Evolutionary conservation across 2,113 vertebrate species (phyloP), one percentile per base, ranked within the genome.

Genomic region (Solenodon paradoxus): DNA sequence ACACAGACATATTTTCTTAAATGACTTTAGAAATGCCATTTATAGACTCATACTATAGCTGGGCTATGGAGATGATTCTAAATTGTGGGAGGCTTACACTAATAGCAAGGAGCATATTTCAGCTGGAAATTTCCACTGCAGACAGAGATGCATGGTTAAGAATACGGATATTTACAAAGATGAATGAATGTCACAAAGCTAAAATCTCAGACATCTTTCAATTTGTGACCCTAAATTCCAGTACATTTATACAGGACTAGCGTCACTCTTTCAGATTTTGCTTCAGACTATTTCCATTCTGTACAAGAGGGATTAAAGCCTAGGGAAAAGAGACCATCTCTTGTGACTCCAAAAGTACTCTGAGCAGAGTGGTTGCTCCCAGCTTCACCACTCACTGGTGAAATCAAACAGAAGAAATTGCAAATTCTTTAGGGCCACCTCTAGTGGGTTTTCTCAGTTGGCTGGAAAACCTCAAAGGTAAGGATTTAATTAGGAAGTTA

Each of bases 401-500:
- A 94, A 96, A 87, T 92, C 84, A 92, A 90, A 93, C 53, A 95
- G 97, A 64, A 88, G 79, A 59, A 80, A 94, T 17, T 77, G 47
- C 57, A 91, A 66, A 97, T 96, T 95, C 88, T 17, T 96, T 87
- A 68, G 53, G 57, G 71, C 78, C 78, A 78, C 72, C 90, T 92
- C 87, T 94, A 91, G 88, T 66, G 91, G 74, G 75, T 77, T 93
- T 97, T 96, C 82, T 90, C 88, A 92, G 88, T 72, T 32, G 28
- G 92, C n/a, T 93, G 94, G 71, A 91, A 92, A 35, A 84, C 94
- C 95, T 97, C 85, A 93, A 94, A 96, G 89, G 61, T 95, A 74
- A 96, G 49, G 63, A 92, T 94, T 97, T 97, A 97, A 97, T 87
- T 24, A 53, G 78, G 79, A 95, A 78, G 66, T 96, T 92, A 97